A percentile compares a stretch with the other conserved stretches of the same genome.
phyloP scores from a whole-genome alignment of 2,888 invertebrate genomes.

The Caenorhabditis panamensis region DNA sequence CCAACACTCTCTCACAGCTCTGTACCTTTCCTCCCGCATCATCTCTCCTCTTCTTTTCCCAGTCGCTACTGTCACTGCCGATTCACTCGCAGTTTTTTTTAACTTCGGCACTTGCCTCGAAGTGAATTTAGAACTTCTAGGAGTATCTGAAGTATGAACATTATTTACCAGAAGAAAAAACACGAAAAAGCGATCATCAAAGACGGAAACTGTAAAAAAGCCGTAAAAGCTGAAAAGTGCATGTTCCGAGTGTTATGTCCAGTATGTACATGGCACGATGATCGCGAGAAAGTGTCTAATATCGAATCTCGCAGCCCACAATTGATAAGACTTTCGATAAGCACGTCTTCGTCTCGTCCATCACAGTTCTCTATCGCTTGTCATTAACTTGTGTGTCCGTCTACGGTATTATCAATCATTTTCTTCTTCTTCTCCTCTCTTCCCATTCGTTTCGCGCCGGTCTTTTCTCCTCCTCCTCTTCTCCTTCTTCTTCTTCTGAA shows the following conservation, averaged over 20 bases:
- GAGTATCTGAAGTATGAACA: too few species aligned
- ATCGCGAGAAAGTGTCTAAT: slow-evolving; percentile 3
- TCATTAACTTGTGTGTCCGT: slow-evolving; percentile 59
- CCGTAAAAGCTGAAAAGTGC: not conserved
- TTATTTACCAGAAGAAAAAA: too few species aligned
- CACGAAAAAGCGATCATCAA: too few species aligned
- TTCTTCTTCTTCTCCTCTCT: slow-evolving; percentile 26
- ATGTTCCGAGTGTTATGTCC: slow-evolving; percentile 4
- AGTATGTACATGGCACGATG: slow-evolving; percentile 10
- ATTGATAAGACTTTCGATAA: slow-evolving; percentile 50
- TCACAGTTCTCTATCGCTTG: not conserved
- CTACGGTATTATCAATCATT: slow-evolving; percentile 61
- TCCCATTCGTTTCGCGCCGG: not conserved
- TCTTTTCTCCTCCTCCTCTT: slow-evolving; percentile 17
- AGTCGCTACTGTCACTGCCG: slow-evolving; percentile 6
- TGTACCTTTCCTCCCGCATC: not conserved
- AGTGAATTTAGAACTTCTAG: too few species aligned
- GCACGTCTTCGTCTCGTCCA: slow-evolving; percentile 18
- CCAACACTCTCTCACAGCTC: not conserved
- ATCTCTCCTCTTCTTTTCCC: not conserved
- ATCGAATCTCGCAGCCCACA: slow-evolving; percentile 12
- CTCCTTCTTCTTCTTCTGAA: slow-evolving; percentile 27
- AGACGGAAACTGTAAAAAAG: not conserved
- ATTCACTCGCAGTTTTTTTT: not conserved
- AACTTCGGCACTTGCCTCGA: not conserved